A percentile compares a stretch with the other conserved stretches of the same genome.
These are phyloP conservation scores for Grapholita molesta DNA, from an alignment of 1,140 invertebrate genomes.

Conservation along the genomic window DNA sequence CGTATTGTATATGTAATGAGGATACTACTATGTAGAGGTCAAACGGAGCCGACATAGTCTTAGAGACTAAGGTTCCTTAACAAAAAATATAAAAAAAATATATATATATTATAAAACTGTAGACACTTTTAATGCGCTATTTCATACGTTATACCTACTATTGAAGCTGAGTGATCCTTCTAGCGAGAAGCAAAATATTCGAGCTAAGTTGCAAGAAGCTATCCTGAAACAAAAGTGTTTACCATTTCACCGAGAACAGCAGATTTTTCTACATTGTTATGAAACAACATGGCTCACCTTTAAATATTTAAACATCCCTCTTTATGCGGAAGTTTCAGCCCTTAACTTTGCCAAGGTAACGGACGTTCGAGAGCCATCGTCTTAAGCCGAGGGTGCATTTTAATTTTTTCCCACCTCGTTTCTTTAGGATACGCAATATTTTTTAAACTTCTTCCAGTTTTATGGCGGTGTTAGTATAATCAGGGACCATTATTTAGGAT, in stretches of 20 bases:
- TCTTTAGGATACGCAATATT: slow-evolving; percentile 1
- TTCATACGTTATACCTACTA: too few species aligned
- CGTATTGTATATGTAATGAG: too few species aligned
- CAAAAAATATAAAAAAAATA: too few species aligned
- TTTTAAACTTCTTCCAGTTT: slow-evolving; percentile 9
- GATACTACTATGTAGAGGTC: too few species aligned
- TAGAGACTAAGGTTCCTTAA: too few species aligned
- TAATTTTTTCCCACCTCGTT: slow-evolving; percentile 17
- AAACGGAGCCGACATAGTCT: too few species aligned
- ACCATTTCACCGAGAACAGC: neutral
- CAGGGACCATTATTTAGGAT: slow-evolving; percentile 13
- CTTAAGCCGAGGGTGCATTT: slow-evolving; percentile 14
- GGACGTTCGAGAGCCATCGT: neutral
- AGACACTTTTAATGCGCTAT: too few species aligned
- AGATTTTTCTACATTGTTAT: slow-evolving; percentile 4
- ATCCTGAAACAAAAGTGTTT: neutral
- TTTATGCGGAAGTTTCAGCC: neutral
- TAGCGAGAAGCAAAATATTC: neutral
- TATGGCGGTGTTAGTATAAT: slow-evolving; percentile 16
- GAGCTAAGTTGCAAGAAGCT: neutral
- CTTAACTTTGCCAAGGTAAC: slow-evolving; percentile 6
- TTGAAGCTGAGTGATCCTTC: too few species aligned
- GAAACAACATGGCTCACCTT: slow-evolving; percentile 5
- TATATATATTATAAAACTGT: too few species aligned
- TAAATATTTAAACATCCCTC: slow-evolving; percentile 8